Evolutionary conservation across 2,113 vertebrate species (phyloP).

Genomic region (Dipodomys stephensi): DNA sequence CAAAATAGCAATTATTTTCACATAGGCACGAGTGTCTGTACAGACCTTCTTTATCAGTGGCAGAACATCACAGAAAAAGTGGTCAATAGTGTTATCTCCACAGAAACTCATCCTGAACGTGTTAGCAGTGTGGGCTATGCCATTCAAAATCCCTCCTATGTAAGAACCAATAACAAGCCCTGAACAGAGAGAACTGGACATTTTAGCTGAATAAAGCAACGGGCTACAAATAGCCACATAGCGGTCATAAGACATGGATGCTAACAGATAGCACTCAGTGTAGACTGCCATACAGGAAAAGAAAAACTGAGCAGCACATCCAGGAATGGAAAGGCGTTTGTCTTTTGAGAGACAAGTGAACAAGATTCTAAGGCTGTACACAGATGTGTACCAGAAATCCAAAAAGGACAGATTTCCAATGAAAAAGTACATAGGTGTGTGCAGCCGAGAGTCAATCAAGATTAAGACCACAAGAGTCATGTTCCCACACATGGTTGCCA

Average conservation of each 20-base stretch:
- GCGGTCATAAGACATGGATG: conserved; percentile 59
- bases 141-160: conserved; percentile 56
- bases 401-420: conserved; percentile 72
- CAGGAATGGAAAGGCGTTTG: conserved; percentile 69
- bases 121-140: conserved; percentile 63
- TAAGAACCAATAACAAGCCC: conserved; percentile 65
- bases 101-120: conserved; percentile 74
- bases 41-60: conserved; percentile 79
- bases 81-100: conserved; percentile 63
- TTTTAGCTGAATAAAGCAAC: conserved; percentile 49
- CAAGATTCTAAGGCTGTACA: conserved; percentile 75
- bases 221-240: conserved; percentile 55
- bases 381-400: conserved; percentile 78
- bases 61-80: conserved; percentile 77
- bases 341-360: conserved; percentile 64
- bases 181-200: conserved; percentile 67
- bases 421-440: conserved; percentile 80
- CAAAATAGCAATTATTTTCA: conserved; percentile 60
- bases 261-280: conserved; percentile 71
- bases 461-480: conserved; percentile 73
- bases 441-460: conserved; percentile 7
- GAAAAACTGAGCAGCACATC: conserved; percentile 74
- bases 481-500: conserved; percentile 67
- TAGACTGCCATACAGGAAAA: conserved; percentile 61
- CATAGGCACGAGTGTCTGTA: conserved; percentile 57